phyloP scores from a whole-genome alignment of 2,113 vertebrate genomes.

The Macroglossus sobrinus region DNA sequence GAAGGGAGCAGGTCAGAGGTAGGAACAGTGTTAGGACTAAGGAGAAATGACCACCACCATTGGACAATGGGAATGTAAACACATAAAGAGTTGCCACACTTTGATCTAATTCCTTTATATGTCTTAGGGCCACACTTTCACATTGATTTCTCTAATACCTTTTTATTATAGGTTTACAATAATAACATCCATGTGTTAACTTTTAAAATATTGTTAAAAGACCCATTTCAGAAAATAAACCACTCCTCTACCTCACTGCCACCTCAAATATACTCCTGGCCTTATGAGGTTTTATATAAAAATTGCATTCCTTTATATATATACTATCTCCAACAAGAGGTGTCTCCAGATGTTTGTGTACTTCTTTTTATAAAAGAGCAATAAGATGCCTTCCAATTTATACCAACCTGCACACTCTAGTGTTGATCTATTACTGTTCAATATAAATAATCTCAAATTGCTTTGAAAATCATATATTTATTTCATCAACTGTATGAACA shows the following conservation, averaged over 20 bases:
- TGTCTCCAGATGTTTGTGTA: not conserved
- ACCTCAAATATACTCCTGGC: not conserved
- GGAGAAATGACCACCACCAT: not conserved
- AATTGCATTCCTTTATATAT: not conserved
- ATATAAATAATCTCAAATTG: slow-evolving; percentile 67
- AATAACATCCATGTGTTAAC: not conserved
- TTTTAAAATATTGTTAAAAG: not conserved
- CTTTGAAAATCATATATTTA: slow-evolving; percentile 74
- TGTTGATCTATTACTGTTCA: slow-evolving; percentile 56
- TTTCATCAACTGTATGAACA: slow-evolving; percentile 64
- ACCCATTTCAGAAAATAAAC: not conserved
- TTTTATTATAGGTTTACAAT: not conserved
- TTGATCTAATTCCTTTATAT: not conserved
- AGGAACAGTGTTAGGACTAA: not conserved
- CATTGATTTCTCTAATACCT: not conserved
- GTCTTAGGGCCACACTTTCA: not conserved
- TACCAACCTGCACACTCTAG: slow-evolving; percentile 50
- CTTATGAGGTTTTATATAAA: not conserved
- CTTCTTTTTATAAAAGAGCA: slow-evolving; percentile 24
- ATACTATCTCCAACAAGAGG: not conserved
- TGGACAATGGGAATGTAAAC: not conserved
- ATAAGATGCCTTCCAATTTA: slow-evolving; percentile 61
- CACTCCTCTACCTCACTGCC: not conserved
- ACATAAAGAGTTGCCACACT: not conserved
- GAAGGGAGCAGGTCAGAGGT: not conserved